Evolutionary conservation across 2,888 invertebrate species (phyloP).

Genomic region (Lithodes maja): DNA sequence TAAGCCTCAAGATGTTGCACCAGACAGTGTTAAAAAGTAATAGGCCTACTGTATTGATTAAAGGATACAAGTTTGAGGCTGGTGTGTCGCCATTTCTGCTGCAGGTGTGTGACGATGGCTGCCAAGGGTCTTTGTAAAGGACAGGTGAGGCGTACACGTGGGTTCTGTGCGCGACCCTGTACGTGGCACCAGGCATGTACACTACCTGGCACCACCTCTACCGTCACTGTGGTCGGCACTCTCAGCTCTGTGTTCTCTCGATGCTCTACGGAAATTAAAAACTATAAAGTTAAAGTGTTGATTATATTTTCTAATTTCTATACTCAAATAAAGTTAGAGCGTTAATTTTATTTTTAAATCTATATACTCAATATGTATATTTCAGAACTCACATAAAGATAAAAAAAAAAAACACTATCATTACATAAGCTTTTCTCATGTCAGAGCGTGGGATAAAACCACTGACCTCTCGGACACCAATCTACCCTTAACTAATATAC

Average conservation of each 20-base stretch:
- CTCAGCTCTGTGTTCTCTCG: conserved; percentile 74
- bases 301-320: too few relatives aligned
- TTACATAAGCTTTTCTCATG: too few relatives aligned
- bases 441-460: too few relatives aligned
- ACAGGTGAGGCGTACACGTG: conserved; percentile 84
- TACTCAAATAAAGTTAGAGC: too few relatives aligned
- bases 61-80: conserved; percentile 78
- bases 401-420: too few relatives aligned
- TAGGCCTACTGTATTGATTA: not conserved
- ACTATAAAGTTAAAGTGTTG: too few relatives aligned
- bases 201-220: conserved; percentile 85
- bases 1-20: too few relatives aligned
- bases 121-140: conserved; percentile 85
- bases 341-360: too few relatives aligned
- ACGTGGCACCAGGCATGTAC: conserved; percentile 89
- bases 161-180: conserved; percentile 92
- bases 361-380: not conserved
- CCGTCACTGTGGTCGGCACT: conserved; percentile 85
- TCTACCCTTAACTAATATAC: too few relatives aligned
- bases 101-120: conserved; percentile 83
- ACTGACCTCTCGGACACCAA: too few relatives aligned
- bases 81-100: conserved; percentile 84
- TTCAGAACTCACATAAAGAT: not conserved
- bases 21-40: too few relatives aligned
- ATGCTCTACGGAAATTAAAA: conserved; percentile 27